These are phyloP conservation scores for Osmoderma eremita DNA, from an alignment of 2,888 invertebrate species.

Conservation along the genomic window DNA sequence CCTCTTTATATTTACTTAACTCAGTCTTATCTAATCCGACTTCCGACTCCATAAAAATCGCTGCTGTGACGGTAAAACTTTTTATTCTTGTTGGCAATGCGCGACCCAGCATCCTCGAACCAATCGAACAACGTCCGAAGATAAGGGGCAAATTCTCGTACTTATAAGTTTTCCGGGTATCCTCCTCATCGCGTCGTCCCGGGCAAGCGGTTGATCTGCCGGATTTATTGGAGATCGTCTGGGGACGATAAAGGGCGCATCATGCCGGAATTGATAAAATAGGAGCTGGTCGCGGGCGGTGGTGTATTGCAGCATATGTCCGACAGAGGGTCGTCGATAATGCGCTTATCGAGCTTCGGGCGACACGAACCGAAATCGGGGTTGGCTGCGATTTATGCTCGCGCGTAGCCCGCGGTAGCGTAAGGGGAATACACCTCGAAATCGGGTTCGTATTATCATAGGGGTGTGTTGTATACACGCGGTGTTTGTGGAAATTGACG, in stretches of 20 bases:
- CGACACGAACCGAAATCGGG: conserved; percentile 27
- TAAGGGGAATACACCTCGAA: too few relatives aligned
- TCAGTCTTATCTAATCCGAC: too few relatives aligned
- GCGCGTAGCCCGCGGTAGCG: conserved; percentile 44
- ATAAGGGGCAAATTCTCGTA: conserved; percentile 36
- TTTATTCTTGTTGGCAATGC: too few relatives aligned
- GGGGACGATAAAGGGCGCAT: conserved; percentile 5
- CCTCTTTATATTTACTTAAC: too few relatives aligned
- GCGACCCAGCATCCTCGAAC: background rate
- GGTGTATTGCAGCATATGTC: conserved; percentile 56
- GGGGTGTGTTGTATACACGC: too few relatives aligned
- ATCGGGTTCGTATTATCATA: too few relatives aligned
- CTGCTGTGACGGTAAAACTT: too few relatives aligned
- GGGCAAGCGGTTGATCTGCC: too few relatives aligned
- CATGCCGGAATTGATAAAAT: background rate
- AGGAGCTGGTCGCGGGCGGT: conserved; percentile 37
- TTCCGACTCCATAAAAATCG: too few relatives aligned
- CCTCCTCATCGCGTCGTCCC: conserved; percentile 31
- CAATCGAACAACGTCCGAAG: conserved; percentile 11
- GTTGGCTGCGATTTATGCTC: conserved; percentile 52
- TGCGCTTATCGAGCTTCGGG: conserved; percentile 58
- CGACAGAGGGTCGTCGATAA: conserved; percentile 57
- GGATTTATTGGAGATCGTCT: conserved; percentile 44
- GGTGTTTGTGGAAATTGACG: too few relatives aligned
- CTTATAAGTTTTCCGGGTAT: conserved; percentile 40